These are phyloP conservation scores for Aphodius sticticus DNA, from an alignment of 2,888 invertebrate genomes.

Conservation along the genomic window DNA sequence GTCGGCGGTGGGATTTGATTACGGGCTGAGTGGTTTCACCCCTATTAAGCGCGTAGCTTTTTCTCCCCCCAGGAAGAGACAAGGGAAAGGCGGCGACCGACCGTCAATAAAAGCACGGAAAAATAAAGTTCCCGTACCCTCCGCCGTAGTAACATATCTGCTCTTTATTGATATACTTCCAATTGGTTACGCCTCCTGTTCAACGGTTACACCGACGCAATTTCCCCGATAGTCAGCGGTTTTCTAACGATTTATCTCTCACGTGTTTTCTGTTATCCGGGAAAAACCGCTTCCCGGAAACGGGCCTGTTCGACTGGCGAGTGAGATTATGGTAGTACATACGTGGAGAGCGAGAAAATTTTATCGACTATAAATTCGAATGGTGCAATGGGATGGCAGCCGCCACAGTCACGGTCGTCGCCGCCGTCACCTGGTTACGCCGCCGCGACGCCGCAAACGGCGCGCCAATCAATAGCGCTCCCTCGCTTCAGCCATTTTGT, in stretches of 20 bases:
- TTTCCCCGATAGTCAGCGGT: constrained; percentile 48
- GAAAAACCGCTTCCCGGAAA: constrained; percentile 19
- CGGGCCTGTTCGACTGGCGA: not conserved
- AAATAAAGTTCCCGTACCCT: constrained; percentile 47
- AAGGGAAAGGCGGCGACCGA: constrained; percentile 66
- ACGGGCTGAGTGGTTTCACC: constrained; percentile 62
- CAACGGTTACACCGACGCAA: constrained; percentile 40
- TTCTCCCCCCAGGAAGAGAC: constrained; percentile 56
- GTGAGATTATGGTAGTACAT: constrained; percentile 33
- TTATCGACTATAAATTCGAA: constrained; percentile 59
- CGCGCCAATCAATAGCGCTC: constrained; percentile 59
- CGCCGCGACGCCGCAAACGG: constrained; percentile 57
- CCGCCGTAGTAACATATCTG: constrained; percentile 21
- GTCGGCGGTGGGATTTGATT: constrained; percentile 57
- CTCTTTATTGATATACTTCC: constrained; percentile 56
- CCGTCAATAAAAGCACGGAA: constrained; percentile 56
- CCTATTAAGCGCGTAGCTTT: constrained; percentile 61
- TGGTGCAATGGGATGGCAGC: constrained; percentile 55
- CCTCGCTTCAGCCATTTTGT: constrained; percentile 61
- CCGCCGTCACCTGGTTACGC: constrained; percentile 53
- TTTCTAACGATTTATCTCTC: constrained; percentile 40
- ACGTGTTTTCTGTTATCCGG: constrained; percentile 6
- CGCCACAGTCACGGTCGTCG: constrained; percentile 34
- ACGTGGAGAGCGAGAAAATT: constrained; percentile 54
- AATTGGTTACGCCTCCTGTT: constrained; percentile 51